Base-by-base conservation (phyloP, 1,140 invertebrate genomes). In the Platyura marginata region DNA sequence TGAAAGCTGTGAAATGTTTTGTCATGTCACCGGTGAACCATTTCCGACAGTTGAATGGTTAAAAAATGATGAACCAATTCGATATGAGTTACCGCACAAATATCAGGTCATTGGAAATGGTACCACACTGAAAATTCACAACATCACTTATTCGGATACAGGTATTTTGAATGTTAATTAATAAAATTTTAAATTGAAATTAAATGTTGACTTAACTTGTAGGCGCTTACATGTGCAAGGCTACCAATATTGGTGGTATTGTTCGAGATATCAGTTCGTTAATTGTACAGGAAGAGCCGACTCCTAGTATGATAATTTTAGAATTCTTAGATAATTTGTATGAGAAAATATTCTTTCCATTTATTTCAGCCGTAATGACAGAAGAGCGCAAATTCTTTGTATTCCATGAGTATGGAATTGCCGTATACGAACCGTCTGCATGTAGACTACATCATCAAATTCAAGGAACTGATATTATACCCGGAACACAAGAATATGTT, bases 321-420 rank as follows among this genome's bases (percentile, higher is more conserved):
- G n/a, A n/a, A n/a, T n/a, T n/a, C 39, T 34, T 45, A 20, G 34
- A 25, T 41, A 41, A 42, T 36, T 16, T 44, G 33, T 41, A 22
- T 41, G 25, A n/a, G 25, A 18, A 44, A 15, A 20, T 16, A 20
- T 43, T 43, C 32, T 21, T 36, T 44, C 22, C 20, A 43, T 45
- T 49, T 48, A 43, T 56, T 60, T 43, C 54, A 76, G 72, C 68
- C 38, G 61, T 72, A 11, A 66, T 70, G 20, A 71, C 67, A 45
- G 74, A 78, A 48, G 76, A 78, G 48, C 59, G 72, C 19, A 65
- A 74, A 45, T 83, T 84, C 54, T 77, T 82, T 47, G 75, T 79
- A 3, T 84, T 85, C 55, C 79, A 85, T 59, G 75, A 81, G 49
- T 73, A 74, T 66, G 81, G 81, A 9, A 74, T 83, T 48, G 78